Evolutionary conservation across 2,888 invertebrate species (phyloP), one percentile per base, ranked within the genome.

Genomic region (Dryomyza anilis): DNA sequence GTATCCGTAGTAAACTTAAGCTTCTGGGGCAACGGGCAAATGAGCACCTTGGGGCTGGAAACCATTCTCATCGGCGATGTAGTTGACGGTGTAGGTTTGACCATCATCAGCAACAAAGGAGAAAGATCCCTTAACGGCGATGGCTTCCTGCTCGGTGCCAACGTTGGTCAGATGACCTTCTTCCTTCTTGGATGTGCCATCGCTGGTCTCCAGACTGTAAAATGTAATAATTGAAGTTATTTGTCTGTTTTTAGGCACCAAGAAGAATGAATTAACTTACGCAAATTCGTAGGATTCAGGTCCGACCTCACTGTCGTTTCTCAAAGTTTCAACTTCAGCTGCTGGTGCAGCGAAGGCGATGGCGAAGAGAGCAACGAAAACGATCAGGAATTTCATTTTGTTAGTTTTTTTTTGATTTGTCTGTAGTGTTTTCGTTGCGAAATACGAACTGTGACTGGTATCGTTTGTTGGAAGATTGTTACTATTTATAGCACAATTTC

Each of bases 101-200:
- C 88, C 87, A 71, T 88, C 88, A 46, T 85, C 86, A 23, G 84
- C 88, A 0, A 86, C 79, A 83, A 85, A 87, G 25, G 84, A 81
- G 80, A 84, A 87, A 3, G 84, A 83, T 16, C 87, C 88, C 48
- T 74, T 80, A 16, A 87, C 84, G 2, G 81, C 76, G 33, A 87
- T 79, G 19, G 84, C 81, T 69, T 87, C 86, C 60, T 87, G 82
- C 52, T 87, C 87, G 10, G 84, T 72, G 19, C 86, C 88, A 1
- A 80, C 75, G 71, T 88, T 86, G 71, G 82, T 84, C 45, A 88
- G 72, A 64, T 84, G 79, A 0, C 86, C 88, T 63, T 83, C 73
- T 77, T 87, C 87, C 21, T 84, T 78, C 23, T 85, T 86, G 39
- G 77, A 82, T 10, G 84, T 82, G 21, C 87, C 87, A 75, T 88